A percentile compares a stretch with the other conserved stretches of the same genome.
Evolutionary conservation across 2,113 vertebrate genomes (phyloP).

Genomic region (Podocnemis expansa): DNA sequence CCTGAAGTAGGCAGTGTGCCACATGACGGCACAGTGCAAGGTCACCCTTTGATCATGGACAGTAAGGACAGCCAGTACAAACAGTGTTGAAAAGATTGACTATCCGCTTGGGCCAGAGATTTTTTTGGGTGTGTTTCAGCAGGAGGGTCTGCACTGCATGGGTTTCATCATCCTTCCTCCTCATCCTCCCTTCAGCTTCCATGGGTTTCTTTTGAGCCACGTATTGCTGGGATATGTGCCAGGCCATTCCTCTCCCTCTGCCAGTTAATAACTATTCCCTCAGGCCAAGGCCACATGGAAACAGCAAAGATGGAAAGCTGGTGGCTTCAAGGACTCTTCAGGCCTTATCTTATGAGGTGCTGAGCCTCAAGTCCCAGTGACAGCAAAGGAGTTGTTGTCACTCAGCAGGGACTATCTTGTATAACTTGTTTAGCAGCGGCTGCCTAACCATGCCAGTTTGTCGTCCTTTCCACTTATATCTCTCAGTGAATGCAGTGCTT

Average conservation of each 20-base stretch:
- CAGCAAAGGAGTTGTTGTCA: accelerated
- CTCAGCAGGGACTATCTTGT: background rate
- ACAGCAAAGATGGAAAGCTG: accelerated
- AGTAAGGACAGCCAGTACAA: background rate
- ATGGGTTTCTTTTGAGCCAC: background rate
- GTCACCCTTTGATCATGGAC: background rate
- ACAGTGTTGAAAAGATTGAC: background rate
- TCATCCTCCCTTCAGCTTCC: background rate
- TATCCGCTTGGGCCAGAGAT: background rate
- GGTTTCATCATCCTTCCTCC: background rate
- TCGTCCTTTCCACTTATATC: background rate
- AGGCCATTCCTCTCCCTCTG: background rate
- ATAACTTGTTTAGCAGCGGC: background rate
- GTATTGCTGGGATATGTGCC: background rate
- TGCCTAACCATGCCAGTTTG: accelerated
- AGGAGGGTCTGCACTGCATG: accelerated
- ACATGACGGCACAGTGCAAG: background rate
- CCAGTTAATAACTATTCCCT: background rate
- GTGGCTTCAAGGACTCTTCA: background rate
- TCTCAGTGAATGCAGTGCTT: background rate
- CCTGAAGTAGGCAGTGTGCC: background rate
- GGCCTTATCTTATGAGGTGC: background rate
- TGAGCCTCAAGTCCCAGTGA: background rate
- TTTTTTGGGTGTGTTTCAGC: background rate
- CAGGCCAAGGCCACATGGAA: background rate